A percentile compares a stretch with the other conserved stretches of the same genome.
Conservation (phyloP, 1,140 invertebrate species). For the Acromyrmex echinatior region DNA sequence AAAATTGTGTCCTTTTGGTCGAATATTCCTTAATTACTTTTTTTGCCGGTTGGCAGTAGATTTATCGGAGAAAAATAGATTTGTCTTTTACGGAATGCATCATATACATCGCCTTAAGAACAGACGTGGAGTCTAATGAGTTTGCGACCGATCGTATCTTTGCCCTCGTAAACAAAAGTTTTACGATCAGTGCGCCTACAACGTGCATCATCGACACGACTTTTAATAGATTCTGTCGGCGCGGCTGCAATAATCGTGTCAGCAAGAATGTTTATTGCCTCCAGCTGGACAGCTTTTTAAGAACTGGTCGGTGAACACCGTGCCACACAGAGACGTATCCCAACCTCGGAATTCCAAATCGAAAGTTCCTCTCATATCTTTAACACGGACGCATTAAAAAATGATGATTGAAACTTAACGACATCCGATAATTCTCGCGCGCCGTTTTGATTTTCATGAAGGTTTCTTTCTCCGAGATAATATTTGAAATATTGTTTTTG, state of each 20-base stretch:
- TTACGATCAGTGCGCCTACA: slow-evolving; percentile 64
- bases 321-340: slow-evolving; percentile 37
- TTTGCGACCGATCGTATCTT: slow-evolving; percentile 53
- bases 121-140: slow-evolving; percentile 50
- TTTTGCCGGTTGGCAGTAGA: neutral
- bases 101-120: neutral
- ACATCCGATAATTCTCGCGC: neutral
- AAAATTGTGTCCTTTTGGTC: neutral
- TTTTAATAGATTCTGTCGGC: slow-evolving; percentile 74
- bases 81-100: slow-evolving; percentile 35
- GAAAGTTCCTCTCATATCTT: neutral
- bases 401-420: slow-evolving; percentile 2
- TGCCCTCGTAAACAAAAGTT: slow-evolving; percentile 73
- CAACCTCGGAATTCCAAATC: neutral
- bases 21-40: neutral
- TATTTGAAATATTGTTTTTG: neutral
- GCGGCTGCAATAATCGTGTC: slow-evolving; percentile 73
- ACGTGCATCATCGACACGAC: slow-evolving; percentile 62
- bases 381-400: neutral
- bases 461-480: neutral
- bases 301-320: slow-evolving; percentile 59
- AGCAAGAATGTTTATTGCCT: slow-evolving; percentile 72
- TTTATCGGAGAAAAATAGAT: slow-evolving; percentile 53
- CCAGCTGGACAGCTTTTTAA: slow-evolving; percentile 70
- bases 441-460: neutral